Conservation (phyloP, 2,113 vertebrate genomes). For the Glaucomys volans region DNA sequence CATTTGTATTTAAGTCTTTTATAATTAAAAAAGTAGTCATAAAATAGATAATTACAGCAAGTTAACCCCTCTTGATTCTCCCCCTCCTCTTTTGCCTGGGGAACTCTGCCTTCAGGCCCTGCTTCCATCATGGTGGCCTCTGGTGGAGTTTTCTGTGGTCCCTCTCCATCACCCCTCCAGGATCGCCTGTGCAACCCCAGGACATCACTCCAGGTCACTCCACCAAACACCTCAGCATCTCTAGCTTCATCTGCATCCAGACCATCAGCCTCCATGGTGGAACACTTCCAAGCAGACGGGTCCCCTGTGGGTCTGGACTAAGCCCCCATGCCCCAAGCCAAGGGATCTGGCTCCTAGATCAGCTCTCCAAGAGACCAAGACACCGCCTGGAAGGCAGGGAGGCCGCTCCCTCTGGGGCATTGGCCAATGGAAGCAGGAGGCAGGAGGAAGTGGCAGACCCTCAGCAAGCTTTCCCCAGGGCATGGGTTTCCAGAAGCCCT, state of each 20-base stretch:
- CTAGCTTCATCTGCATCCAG: not conserved
- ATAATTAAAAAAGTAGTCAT: not conserved
- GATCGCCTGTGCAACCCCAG: not conserved
- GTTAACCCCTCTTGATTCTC: not conserved
- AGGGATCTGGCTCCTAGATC: not conserved
- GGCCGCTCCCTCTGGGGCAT: accelerated
- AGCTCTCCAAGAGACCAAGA: not conserved
- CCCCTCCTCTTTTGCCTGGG: not conserved
- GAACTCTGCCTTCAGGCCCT: not conserved
- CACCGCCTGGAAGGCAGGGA: not conserved
- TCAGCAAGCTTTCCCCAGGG: not conserved
- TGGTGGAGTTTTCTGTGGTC: not conserved
- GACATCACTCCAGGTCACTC: not conserved
- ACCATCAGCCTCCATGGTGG: too few species aligned
- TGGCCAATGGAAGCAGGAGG: not conserved
- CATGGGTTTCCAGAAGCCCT: not conserved
- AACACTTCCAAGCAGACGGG: not conserved
- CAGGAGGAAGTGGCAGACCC: too few species aligned
- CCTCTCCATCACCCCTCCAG: not conserved
- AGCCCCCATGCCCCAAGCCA: not conserved
- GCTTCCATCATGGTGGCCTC: not conserved
- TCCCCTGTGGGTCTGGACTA: not conserved
- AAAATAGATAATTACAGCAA: not conserved
- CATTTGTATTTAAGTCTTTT: slow-evolving; percentile 40
- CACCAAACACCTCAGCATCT: not conserved